phyloP scores from a whole-genome alignment of 2,888 invertebrate genomes.

The Branchellion lobata region DNA sequence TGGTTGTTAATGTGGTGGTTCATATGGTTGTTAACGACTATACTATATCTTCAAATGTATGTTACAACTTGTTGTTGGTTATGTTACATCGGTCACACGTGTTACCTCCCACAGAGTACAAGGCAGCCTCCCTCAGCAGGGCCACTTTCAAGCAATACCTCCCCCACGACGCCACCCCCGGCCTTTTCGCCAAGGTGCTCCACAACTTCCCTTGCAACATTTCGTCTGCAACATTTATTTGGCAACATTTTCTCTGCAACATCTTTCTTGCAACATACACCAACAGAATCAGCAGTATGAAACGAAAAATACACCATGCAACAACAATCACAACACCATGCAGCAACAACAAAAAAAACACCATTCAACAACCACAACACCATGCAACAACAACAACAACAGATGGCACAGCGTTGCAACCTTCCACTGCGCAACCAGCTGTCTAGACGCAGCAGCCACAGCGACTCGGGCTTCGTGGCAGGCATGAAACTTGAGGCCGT shows the following conservation, averaged over 20 bases:
- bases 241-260: neutral
- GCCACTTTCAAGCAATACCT: slow-evolving; percentile 70
- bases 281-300: too few relatives aligned
- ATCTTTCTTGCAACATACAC: too few relatives aligned
- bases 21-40: too few relatives aligned
- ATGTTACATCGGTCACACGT: too few relatives aligned
- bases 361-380: neutral
- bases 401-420: slow-evolving; percentile 18
- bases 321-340: too few relatives aligned
- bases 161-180: slow-evolving; percentile 74
- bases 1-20: neutral
- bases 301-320: too few relatives aligned
- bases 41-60: too few relatives aligned
- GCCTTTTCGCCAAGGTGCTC: slow-evolving; percentile 58
- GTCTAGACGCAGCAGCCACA: neutral
- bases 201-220: neutral
- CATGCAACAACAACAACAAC: too few relatives aligned
- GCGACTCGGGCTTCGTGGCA: slow-evolving; percentile 67
- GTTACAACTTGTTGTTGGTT: too few relatives aligned
- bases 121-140: slow-evolving; percentile 59
- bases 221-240: neutral
- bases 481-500: slow-evolving; percentile 96
- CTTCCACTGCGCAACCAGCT: slow-evolving; percentile 1
- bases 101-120: slow-evolving; percentile 63
- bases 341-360: neutral